Percentiles rank a stretch among this genome's conserved stretches.
Conservation (phyloP, 1,140 invertebrate genomes). For the Xylocopa sonorina region DNA sequence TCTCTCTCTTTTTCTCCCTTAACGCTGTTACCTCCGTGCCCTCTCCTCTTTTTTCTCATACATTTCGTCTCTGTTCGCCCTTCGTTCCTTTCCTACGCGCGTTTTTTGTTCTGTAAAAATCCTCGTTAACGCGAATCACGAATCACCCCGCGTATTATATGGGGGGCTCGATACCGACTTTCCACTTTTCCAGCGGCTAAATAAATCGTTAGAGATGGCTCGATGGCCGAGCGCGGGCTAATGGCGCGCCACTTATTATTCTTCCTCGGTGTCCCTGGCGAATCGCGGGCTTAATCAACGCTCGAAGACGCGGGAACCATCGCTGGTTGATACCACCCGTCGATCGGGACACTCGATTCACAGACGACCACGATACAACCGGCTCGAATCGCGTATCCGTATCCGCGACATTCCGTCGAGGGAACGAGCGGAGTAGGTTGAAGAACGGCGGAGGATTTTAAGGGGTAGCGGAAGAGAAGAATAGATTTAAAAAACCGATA, state of each 20-base stretch:
- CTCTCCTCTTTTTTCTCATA: constrained; percentile 1
- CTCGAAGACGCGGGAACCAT: background rate
- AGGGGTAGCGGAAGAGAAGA: background rate
- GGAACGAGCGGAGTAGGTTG: constrained; percentile 40
- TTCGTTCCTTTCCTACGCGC: constrained; percentile 11
- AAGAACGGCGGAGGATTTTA: background rate
- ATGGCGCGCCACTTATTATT: constrained; percentile 47
- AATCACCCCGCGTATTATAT: constrained; percentile 15
- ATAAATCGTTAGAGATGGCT: constrained; percentile 48
- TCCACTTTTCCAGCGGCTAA: constrained; percentile 45
- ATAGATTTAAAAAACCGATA: background rate
- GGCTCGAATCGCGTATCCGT: background rate
- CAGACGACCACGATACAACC: background rate
- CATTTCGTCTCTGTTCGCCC: constrained; percentile 19
- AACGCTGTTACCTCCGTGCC: too few species aligned
- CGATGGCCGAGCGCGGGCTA: constrained; percentile 38
- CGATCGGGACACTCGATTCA: constrained; percentile 20
- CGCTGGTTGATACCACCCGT: background rate
- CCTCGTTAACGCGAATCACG: constrained; percentile 58
- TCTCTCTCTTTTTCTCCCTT: background rate
- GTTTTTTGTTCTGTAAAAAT: constrained; percentile 60
- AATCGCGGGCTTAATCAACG: constrained; percentile 7
- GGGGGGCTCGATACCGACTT: constrained; percentile 5
- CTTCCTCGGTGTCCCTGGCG: background rate
- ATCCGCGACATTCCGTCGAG: background rate